phyloP scores from a whole-genome alignment of 2,888 invertebrate species.

The Smittia aterrima region DNA sequence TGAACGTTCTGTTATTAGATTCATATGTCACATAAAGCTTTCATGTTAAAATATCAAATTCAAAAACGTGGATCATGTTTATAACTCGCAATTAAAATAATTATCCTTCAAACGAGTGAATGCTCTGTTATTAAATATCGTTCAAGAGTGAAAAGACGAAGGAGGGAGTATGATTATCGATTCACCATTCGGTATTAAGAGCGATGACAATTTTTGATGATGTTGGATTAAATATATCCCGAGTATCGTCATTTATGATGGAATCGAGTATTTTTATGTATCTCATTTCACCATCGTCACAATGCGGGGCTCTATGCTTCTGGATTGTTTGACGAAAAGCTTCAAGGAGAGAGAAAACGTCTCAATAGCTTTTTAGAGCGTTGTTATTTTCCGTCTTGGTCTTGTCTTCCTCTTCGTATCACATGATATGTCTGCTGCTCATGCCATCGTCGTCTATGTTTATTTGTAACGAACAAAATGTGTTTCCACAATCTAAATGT shows the following conservation, averaged over 20 bases:
- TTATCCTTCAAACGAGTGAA: background rate
- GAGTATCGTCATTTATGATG: background rate
- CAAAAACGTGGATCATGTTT: background rate
- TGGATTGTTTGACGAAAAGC: background rate
- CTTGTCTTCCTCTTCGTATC: background rate
- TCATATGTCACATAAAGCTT: conserved; percentile 7
- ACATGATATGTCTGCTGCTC: background rate
- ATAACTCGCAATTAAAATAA: conserved; percentile 15
- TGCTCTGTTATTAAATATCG: background rate
- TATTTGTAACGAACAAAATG: conserved; percentile 1
- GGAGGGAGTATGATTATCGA: conserved; percentile 10
- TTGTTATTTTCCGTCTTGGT: background rate
- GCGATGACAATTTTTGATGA: conserved; percentile 25
- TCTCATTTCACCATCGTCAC: background rate
- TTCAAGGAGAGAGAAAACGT: background rate
- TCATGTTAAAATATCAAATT: conserved; percentile 16
- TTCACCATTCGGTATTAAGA: background rate
- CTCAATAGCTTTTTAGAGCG: background rate
- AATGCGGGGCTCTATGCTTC: too few relatives aligned
- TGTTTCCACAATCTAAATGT: background rate
- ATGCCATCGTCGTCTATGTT: background rate
- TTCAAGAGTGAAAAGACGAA: background rate
- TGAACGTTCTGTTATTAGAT: conserved; percentile 11
- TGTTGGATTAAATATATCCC: background rate
- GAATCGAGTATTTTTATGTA: conserved; percentile 9